A percentile compares a stretch with the other conserved stretches of the same genome.
phyloP scores from a whole-genome alignment of 2,888 invertebrate genomes.

The Rhagophthalmus giganteus region DNA sequence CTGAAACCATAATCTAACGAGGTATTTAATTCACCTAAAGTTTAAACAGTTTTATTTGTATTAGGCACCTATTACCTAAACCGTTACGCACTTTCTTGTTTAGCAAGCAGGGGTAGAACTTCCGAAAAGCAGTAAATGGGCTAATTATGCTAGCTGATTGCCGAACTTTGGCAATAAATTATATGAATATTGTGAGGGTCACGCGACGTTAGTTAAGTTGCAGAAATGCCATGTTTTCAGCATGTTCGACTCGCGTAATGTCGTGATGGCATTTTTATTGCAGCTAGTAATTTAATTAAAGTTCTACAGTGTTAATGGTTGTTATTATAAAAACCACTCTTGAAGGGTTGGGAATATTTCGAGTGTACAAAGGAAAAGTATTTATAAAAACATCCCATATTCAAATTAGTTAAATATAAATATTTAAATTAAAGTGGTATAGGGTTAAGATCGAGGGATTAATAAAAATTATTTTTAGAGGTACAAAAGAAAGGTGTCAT shows the following conservation, averaged over 20 bases:
- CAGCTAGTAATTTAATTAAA: not conserved
- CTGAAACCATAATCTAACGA: not conserved
- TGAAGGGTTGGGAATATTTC: conserved; percentile 23
- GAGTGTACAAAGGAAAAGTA: conserved; percentile 6
- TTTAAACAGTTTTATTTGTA: conserved; percentile 25
- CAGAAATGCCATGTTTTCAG: conserved; percentile 8
- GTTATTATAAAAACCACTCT: not conserved
- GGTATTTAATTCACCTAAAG: conserved; percentile 16
- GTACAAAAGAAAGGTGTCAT: conserved; percentile 43
- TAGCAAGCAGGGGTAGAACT: conserved; percentile 14
- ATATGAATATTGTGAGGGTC: conserved; percentile 31
- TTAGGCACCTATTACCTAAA: conserved; percentile 27
- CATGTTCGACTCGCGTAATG: conserved; percentile 12
- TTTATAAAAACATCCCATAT: conserved; percentile 19
- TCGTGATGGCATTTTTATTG: not conserved
- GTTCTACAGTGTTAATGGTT: not conserved
- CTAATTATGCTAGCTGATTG: conserved; percentile 35
- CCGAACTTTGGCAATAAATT: conserved; percentile 36
- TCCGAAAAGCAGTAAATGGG: conserved; percentile 30
- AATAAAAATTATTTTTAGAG: conserved; percentile 39
- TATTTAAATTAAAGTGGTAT: conserved; percentile 28
- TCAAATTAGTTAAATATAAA: conserved; percentile 13
- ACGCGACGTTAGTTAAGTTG: conserved; percentile 30
- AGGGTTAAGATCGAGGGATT: conserved; percentile 33
- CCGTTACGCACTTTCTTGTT: conserved; percentile 28